phyloP scores from a whole-genome alignment of 2,888 invertebrate species.

The Tachina grossa region DNA sequence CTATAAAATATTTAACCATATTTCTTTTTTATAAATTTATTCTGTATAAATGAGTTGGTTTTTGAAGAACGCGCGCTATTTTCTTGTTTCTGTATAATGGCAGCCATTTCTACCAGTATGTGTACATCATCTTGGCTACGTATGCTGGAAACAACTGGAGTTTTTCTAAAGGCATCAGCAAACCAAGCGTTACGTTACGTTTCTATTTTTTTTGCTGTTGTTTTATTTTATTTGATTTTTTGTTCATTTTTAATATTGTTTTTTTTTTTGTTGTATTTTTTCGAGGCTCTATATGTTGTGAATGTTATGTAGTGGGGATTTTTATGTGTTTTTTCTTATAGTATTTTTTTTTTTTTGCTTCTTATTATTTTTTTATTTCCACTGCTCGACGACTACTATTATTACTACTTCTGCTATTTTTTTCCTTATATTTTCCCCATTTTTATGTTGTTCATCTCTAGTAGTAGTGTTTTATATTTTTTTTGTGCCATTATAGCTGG shows the following conservation, averaged over 20 bases:
- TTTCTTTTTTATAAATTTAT: constrained; percentile 44
- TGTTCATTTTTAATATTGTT: constrained; percentile 58
- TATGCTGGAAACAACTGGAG: constrained; percentile 70
- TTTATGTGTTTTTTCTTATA: constrained; percentile 64
- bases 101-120: constrained; percentile 63
- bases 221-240: constrained; percentile 47
- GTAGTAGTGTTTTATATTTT: constrained; percentile 25
- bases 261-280: constrained; percentile 57
- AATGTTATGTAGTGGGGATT: constrained; percentile 71
- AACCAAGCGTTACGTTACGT: constrained; percentile 70
- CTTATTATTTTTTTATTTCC: constrained; percentile 69
- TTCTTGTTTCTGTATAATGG: constrained; percentile 53
- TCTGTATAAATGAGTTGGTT: constrained; percentile 44
- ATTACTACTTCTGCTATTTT: constrained; percentile 56
- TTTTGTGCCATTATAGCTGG: constrained; percentile 64
- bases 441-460: constrained; percentile 57
- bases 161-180: constrained; percentile 68
- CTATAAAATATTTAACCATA: constrained; percentile 20
- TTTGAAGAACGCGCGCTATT: constrained; percentile 64
- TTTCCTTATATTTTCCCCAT: constrained; percentile 27
- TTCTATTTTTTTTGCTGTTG: constrained; percentile 51
- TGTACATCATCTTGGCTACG: constrained; percentile 71
- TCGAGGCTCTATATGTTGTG: constrained; percentile 69
- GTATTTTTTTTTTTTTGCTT: constrained; percentile 41
- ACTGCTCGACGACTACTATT: constrained; percentile 66